Evolutionary conservation across 2,113 vertebrate genomes (phyloP).

Genomic region (Etia nguti): DNA sequence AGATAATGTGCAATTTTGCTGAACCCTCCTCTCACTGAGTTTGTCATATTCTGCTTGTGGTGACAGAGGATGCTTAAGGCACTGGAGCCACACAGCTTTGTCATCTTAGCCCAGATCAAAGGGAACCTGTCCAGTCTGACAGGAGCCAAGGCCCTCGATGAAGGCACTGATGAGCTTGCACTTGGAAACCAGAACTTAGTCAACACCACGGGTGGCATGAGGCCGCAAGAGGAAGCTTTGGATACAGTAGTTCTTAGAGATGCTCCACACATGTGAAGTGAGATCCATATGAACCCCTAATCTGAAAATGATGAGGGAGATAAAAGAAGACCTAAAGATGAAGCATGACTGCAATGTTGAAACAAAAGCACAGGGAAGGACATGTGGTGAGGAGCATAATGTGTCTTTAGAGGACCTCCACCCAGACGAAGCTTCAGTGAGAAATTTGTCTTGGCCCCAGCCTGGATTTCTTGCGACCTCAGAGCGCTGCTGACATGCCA

Average conservation of each 20-base stretch:
- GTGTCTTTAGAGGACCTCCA: conserved; percentile 36
- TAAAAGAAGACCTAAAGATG: conserved; percentile 12
- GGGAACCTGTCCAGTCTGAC: conserved; percentile 7
- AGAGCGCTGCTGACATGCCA: neutral
- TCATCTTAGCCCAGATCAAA: conserved; percentile 54
- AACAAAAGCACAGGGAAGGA: conserved; percentile 12
- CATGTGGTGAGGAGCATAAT: neutral
- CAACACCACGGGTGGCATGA: neutral
- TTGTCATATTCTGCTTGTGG: conserved; percentile 10
- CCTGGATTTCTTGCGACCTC: neutral
- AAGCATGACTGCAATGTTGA: conserved; percentile 40
- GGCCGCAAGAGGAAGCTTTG: neutral
- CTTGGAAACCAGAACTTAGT: neutral
- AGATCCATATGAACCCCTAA: neutral
- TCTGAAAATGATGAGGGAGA: conserved; percentile 2
- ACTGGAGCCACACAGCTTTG: conserved; percentile 41
- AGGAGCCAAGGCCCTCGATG: conserved; percentile 12
- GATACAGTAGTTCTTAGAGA: neutral
- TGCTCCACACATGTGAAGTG: neutral
- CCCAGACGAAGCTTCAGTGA: neutral
- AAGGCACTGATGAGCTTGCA: neutral
- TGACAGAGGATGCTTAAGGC: conserved; percentile 35
- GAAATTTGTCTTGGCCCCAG: conserved; percentile 16
- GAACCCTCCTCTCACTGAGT: neutral
- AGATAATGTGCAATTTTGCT: neutral